Evolutionary conservation across 92 coral and sea anemone genomes (phyloP), one percentile per base, ranked within the genome.

Genomic region (Paragorgia papillata): DNA sequence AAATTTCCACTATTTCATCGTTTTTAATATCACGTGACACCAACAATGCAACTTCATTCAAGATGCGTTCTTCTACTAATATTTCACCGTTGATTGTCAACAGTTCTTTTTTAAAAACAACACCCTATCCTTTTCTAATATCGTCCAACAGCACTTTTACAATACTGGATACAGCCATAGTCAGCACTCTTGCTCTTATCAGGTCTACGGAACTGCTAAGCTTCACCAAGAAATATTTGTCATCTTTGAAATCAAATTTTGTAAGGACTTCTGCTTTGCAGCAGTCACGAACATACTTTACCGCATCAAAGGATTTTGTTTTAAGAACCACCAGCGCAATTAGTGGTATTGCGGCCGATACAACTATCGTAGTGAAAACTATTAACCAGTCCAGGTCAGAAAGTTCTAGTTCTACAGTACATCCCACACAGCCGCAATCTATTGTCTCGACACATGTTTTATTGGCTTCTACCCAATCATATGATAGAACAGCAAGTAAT

Each of bases 221-320:
- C n/a, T 15, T n/a, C 15, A 15, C 53, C 14, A 46, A 2, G 53
- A 46, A 46, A 46, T 46, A 46, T 15, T 46, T 7, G n/a, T 15
- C 2, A 46, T 6, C 17, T 46, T 46, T 15, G 4, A 10, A 37
- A 10, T 4, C 43, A 4, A 37, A 37, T 4, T 4, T 10, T 37
- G 10, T 4, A 10, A 37, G 6, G 6, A 4, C 10, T 37, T 37
- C 43, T 4, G 10, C 4, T 13, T 27, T 22, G 49, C 14, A 14
- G 25, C 41, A 24, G 25, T 63, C 70, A 33, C 37, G 70, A 63
- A 63, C 70, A 2, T 63, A 31, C 70, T 63, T 48, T 18, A 29
- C 48, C 34, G 27, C 20, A 27, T 63, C 14, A 10, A 22, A 31
- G 31, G 40, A 33, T 28, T 21, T 48, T 18, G 34, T 48, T 39